Conservation (phyloP, 1,140 invertebrate species). For the Anastrepha obliqua region DNA sequence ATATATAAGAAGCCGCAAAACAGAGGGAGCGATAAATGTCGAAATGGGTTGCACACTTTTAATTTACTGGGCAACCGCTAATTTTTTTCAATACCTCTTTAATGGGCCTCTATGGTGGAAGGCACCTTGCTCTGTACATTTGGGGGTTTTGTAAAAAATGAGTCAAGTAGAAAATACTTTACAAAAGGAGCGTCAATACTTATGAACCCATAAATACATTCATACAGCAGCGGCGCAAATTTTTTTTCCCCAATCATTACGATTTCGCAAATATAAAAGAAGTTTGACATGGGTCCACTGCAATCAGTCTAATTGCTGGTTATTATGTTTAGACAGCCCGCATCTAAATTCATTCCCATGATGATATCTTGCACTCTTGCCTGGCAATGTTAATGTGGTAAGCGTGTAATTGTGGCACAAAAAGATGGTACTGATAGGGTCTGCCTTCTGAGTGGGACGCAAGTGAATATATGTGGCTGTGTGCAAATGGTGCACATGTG, state of each 20-base stretch:
- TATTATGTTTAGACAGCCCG: slow-evolving; percentile 5
- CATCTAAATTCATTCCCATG: not conserved
- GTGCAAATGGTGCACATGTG: not conserved
- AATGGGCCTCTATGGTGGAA: not conserved
- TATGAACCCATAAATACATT: not conserved
- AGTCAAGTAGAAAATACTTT: too few relatives aligned
- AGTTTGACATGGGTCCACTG: slow-evolving; percentile 18
- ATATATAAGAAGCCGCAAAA: not conserved
- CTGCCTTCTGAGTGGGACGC: not conserved
- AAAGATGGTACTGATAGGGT: not conserved
- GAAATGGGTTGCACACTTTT: slow-evolving; percentile 58
- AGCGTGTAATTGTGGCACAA: not conserved
- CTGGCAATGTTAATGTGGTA: too few relatives aligned
- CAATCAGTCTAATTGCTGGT: slow-evolving; percentile 33
- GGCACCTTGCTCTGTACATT: not conserved
- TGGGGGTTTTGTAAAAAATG: not conserved
- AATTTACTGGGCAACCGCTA: slow-evolving; percentile 56
- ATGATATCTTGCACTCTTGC: not conserved
- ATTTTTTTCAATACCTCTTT: not conserved
- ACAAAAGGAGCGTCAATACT: too few relatives aligned
- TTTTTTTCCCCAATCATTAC: slow-evolving; percentile 16
- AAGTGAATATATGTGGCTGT: not conserved
- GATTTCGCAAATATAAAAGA: slow-evolving; percentile 30
- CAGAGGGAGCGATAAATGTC: slow-evolving; percentile 55
- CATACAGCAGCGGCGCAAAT: not conserved